Percentiles rank a stretch among this genome's conserved stretches.
phyloP scores from a whole-genome alignment of 2,888 invertebrate genomes.

The Tricholauxania praeusta region DNA sequence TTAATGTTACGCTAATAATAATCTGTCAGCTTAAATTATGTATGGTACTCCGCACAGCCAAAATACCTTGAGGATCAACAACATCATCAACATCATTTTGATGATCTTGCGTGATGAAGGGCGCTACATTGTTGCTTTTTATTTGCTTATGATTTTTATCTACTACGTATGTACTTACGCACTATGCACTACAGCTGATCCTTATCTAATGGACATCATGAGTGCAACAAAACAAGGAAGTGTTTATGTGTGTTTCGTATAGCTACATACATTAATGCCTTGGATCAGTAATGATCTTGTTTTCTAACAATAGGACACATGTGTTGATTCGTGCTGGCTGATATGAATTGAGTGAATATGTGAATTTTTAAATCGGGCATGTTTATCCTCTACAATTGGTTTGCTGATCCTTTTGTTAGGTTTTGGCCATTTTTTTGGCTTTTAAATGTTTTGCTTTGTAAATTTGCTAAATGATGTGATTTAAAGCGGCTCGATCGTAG shows the following conservation, averaged over 20 bases:
- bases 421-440: constrained; percentile 45
- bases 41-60: constrained; percentile 32
- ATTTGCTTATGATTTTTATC: neutral
- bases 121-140: constrained; percentile 13
- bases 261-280: neutral
- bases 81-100: neutral
- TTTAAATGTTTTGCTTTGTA: constrained; percentile 33
- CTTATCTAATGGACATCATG: constrained; percentile 43
- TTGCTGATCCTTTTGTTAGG: constrained; percentile 42
- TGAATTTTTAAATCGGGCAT: constrained; percentile 5
- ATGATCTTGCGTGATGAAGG: neutral
- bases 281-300: constrained; percentile 9
- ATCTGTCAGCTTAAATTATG: constrained; percentile 61
- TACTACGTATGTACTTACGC: neutral
- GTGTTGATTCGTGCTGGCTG: constrained; percentile 41
- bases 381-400: constrained; percentile 34
- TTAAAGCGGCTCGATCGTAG: neutral
- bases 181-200: constrained; percentile 46
- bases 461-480: constrained; percentile 37
- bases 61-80: neutral
- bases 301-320: constrained; percentile 18
- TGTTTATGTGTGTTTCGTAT: neutral
- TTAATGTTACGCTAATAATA: constrained; percentile 65
- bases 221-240: neutral
- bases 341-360: neutral